phyloP scores from a whole-genome alignment of 2,113 vertebrate species.

The Anser brachyrhynchus region DNA sequence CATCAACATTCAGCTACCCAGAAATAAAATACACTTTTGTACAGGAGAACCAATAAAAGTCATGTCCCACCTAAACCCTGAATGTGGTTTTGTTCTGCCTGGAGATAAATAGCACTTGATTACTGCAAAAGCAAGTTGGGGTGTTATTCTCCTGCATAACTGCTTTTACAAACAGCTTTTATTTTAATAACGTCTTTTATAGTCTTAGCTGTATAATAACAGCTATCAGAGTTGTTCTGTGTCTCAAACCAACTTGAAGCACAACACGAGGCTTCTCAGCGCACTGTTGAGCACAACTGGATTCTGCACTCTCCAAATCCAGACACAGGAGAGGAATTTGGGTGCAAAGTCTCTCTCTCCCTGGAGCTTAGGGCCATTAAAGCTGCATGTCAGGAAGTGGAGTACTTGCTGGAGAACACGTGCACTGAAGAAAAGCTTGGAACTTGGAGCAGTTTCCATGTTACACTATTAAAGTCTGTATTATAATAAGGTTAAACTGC shows the following conservation, averaged over 20 bases:
- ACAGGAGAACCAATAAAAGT: neutral
- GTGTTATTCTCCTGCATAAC: too few species aligned
- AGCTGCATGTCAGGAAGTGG: neutral
- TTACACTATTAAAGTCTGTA: neutral
- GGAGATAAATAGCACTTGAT: neutral
- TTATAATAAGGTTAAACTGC: neutral
- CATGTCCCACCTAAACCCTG: neutral
- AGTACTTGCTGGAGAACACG: neutral
- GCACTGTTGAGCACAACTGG: fast-evolving
- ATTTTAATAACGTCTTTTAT: neutral
- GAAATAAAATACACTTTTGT: neutral
- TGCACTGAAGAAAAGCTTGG: neutral
- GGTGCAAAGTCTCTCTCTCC: neutral
- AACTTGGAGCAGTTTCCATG: neutral
- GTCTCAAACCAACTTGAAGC: neutral
- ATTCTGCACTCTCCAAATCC: neutral
- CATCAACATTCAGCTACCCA: neutral
- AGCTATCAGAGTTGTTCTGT: neutral
- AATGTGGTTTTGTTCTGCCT: neutral
- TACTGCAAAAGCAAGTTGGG: too few species aligned
- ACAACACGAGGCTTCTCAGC: neutral
- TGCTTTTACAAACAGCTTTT: neutral
- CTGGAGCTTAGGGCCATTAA: neutral
- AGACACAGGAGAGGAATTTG: neutral
- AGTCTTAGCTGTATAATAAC: neutral